Conservation (phyloP, 1,140 invertebrate genomes). For the Sarcophaga peregrina region DNA sequence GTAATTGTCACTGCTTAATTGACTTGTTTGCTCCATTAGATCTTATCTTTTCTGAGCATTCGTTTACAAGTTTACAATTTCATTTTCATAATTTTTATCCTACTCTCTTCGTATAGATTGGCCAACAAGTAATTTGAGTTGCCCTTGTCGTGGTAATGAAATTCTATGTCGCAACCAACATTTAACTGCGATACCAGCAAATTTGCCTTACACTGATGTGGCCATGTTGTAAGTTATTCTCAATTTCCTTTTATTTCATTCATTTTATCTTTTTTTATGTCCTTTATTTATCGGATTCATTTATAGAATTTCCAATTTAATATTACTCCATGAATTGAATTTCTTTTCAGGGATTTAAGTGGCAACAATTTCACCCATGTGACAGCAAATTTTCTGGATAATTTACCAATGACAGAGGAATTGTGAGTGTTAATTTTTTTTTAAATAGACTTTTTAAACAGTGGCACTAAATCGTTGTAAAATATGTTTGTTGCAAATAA, state of each 20-base stretch:
- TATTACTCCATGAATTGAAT: too few species aligned
- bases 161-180: constrained; percentile 60
- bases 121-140: constrained; percentile 53
- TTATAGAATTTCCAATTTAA: too few species aligned
- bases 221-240: constrained; percentile 58
- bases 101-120: neutral
- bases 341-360: constrained; percentile 57
- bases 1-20: too few species aligned
- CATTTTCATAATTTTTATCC: neutral
- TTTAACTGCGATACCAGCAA: constrained; percentile 52
- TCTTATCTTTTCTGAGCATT: too few species aligned
- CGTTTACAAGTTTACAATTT: too few species aligned
- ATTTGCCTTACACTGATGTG: constrained; percentile 52
- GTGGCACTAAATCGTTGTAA: too few species aligned
- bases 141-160: constrained; percentile 60
- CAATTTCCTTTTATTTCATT: neutral
- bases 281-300: constrained; percentile 11
- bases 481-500: too few species aligned
- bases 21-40: too few species aligned
- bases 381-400: constrained; percentile 52
- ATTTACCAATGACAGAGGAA: constrained; percentile 57
- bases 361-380: constrained; percentile 59
- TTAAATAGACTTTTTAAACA: neutral
- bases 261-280: neutral
- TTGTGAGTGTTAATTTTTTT: constrained; percentile 53